Base-by-base conservation (phyloP, 2,888 invertebrate genomes). In the Halocaridina rubra region DNA sequence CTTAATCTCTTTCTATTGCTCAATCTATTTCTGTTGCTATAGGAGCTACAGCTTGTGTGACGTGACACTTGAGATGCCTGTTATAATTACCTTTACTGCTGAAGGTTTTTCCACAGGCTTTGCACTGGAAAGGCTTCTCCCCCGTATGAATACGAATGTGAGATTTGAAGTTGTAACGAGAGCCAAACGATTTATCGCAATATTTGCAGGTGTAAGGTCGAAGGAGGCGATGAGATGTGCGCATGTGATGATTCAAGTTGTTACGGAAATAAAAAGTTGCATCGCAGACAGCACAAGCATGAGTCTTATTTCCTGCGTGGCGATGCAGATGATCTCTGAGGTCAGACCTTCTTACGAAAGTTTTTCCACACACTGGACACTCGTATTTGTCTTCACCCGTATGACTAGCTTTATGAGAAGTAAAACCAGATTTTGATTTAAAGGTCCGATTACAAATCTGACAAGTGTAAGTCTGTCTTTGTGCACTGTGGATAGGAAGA, bases 11-110 rank as follows among this genome's bases (percentile, higher is more conserved):
- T n/a, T n/a, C n/a, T n/a, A n/a, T n/a, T n/a, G n/a, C n/a, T 59
- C 76, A 76, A 19, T 72, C 80, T n/a, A 71, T 59, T 3, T 77
- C 71, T 33, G 53, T 61, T 77, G 39, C 74, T 33, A 78, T 33
- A n/a, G 82, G 82, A 32, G 77, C 77, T 69, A 76, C 71, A 19
- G 57, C 79, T 46, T 84, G 79, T n/a, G 82, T 88, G 30, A 80
- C 77, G 57, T 88, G 88, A 61, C 88, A 88, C 64, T 88, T 88
- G 19, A 86, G 78, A 22, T 88, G 88, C 3, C 86, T 61, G 39
- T 76, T 82, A 32, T 80, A 86, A 59, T 88, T 88, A 24, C 80
- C 78, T 32, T 79, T 84, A 32, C 76, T 77, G 13, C 85, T 77
- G 67, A 88, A 88, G 29, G 82, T 72, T 79, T 88, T 88, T 5